phyloP scores from a whole-genome alignment of 2,797 vertebrate species.

The Acipenser ruthenus region DNA sequence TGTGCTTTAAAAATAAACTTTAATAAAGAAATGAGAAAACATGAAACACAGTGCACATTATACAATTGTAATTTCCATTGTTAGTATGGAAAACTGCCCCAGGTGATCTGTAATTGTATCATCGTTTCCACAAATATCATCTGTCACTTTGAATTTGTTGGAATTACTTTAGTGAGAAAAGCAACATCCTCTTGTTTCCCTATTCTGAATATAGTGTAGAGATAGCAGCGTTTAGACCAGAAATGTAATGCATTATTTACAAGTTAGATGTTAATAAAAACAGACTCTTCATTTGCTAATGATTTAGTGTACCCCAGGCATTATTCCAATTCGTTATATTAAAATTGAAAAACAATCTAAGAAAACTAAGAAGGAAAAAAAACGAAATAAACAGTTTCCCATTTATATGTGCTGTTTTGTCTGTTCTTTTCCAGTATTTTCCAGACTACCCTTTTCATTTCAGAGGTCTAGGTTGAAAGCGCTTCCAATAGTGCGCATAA shows the following conservation, averaged over 20 bases:
- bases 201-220: conserved; percentile 64
- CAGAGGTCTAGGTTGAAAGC: no score
- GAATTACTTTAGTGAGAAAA: conserved; percentile 52
- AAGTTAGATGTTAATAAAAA: conserved; percentile 94
- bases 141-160: conserved; percentile 70
- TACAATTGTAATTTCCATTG: conserved; percentile 69
- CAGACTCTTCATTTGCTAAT: conserved; percentile 96
- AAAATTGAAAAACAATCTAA: conserved; percentile 65
- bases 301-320: conserved; percentile 85
- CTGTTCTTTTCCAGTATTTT: no score
- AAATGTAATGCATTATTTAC: conserved; percentile 96
- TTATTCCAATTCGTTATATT: conserved; percentile 80
- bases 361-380: conserved; percentile 45
- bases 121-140: conserved; percentile 70
- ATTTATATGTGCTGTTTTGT: no score
- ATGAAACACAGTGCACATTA: conserved; percentile 47
- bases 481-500: no score
- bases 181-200: conserved; percentile 57
- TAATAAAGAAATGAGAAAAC: conserved; percentile 23
- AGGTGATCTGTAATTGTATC: conserved; percentile 72
- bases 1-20: conserved; percentile 57
- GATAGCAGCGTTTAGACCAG: conserved; percentile 72
- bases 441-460: no score
- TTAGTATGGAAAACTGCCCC: conserved; percentile 71
- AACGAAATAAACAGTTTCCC: neutral